Evolutionary conservation across 2,797 vertebrate genomes (phyloP).

Genomic region (Spea hammondii): DNA sequence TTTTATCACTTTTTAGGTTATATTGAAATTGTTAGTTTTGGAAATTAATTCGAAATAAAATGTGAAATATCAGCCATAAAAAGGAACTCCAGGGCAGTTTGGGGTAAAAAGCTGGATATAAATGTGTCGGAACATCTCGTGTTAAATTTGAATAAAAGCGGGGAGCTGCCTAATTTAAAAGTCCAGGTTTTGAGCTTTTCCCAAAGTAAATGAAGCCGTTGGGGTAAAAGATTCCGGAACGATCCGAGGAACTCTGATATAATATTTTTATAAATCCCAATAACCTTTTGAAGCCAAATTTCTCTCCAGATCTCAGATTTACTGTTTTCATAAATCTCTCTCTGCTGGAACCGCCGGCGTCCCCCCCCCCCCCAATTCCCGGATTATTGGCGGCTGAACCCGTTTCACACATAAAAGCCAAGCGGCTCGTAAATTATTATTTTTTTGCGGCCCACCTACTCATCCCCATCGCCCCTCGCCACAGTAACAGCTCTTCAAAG

Average conservation of each 20-base stretch:
- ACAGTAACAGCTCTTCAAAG: not conserved
- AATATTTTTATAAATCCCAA: constrained; percentile 32
- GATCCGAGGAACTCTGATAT: not conserved
- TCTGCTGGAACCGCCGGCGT: constrained; percentile 15
- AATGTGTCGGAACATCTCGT: too few species aligned
- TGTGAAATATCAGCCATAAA: too few species aligned
- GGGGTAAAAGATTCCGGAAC: constrained; percentile 2
- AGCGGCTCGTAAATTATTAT: constrained; percentile 17
- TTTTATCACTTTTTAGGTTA: too few species aligned
- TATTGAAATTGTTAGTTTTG: too few species aligned
- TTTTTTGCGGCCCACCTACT: constrained; percentile 13
- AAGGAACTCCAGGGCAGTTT: too few species aligned
- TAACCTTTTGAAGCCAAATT: constrained; percentile 14
- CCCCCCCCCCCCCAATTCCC: constrained; percentile 15
- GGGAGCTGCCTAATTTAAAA: not conserved
- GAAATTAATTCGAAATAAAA: too few species aligned
- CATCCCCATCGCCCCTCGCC: not conserved
- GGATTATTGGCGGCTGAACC: constrained; percentile 8
- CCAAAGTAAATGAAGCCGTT: constrained; percentile 16
- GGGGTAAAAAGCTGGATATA: too few species aligned
- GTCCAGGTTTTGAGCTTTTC: constrained; percentile 3
- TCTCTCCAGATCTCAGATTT: constrained; percentile 30
- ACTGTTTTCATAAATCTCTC: constrained; percentile 35
- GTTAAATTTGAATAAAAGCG: constrained; percentile 1
- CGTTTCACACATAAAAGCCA: constrained; percentile 21